Conservation (phyloP, 2,113 vertebrate genomes). For the Strigops habroptila region DNA sequence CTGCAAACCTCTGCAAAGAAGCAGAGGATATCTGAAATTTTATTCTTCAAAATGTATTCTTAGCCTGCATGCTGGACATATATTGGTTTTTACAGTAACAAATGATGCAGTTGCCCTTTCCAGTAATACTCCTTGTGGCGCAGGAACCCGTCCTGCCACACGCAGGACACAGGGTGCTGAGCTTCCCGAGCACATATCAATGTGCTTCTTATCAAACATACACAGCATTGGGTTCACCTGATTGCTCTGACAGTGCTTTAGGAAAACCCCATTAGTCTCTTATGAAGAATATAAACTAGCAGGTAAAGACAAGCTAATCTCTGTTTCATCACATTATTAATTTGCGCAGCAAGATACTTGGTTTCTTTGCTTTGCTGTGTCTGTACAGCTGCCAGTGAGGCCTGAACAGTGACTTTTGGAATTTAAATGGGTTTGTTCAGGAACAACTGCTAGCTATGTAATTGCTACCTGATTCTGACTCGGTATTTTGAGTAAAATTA, state of each 20-base stretch:
- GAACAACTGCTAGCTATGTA: background rate
- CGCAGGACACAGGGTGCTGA: background rate
- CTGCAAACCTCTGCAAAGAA: background rate
- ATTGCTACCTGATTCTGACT: background rate
- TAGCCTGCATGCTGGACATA: background rate
- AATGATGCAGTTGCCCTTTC: background rate
- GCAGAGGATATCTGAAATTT: background rate
- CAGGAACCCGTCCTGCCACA: accelerated
- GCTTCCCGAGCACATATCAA: accelerated
- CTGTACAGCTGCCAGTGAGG: background rate
- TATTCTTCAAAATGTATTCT: background rate
- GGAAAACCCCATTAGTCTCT: background rate
- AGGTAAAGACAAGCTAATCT: background rate
- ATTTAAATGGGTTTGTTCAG: background rate
- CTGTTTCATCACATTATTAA: background rate
- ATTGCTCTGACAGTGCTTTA: background rate
- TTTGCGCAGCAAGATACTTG: background rate
- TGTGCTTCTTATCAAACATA: background rate
- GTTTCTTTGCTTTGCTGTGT: background rate
- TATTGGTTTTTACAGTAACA: background rate
- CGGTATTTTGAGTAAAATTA: accelerated
- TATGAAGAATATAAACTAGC: background rate
- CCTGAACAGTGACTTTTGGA: background rate
- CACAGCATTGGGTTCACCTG: background rate
- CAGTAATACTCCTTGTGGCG: background rate